Conservation (phyloP, 2,797 vertebrate species). For the Sparidentex hasta region DNA sequence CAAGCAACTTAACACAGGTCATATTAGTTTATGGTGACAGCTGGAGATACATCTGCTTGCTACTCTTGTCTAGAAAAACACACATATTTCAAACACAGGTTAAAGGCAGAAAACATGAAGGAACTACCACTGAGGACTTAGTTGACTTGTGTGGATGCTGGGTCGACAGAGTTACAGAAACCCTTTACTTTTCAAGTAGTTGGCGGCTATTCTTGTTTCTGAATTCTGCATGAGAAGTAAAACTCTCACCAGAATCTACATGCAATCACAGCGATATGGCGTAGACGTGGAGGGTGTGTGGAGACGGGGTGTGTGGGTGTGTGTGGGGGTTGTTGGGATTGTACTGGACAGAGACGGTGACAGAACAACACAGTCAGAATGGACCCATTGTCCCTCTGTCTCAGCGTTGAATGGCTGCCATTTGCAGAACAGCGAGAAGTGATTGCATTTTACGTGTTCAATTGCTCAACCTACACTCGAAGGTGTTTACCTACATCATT, state of each 20-base stretch:
- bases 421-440: constrained; percentile 38
- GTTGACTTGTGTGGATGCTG: not conserved
- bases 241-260: constrained; percentile 11
- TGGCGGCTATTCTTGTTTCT: not conserved
- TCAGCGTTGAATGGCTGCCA: constrained; percentile 46
- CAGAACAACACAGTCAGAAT: constrained; percentile 72
- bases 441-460: constrained; percentile 1
- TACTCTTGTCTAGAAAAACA: not conserved
- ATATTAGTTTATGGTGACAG: not conserved
- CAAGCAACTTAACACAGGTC: not conserved
- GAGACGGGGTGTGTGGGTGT: constrained; percentile 37
- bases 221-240: not conserved
- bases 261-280: constrained; percentile 46
- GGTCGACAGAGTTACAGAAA: not conserved
- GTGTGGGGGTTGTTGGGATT: constrained; percentile 48
- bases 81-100: not conserved
- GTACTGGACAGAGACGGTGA: constrained; percentile 73
- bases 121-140: not conserved
- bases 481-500: not conserved
- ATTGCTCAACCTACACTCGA: constrained; percentile 5
- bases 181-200: not conserved
- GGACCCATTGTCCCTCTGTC: constrained; percentile 74
- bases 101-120: not conserved
- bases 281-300: constrained; percentile 46
- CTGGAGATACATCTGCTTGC: not conserved